A percentile compares a stretch with the other conserved stretches of the same genome.
Evolutionary conservation across 1,140 invertebrate genomes (phyloP).

Genomic region (Drosophila ananassae): DNA sequence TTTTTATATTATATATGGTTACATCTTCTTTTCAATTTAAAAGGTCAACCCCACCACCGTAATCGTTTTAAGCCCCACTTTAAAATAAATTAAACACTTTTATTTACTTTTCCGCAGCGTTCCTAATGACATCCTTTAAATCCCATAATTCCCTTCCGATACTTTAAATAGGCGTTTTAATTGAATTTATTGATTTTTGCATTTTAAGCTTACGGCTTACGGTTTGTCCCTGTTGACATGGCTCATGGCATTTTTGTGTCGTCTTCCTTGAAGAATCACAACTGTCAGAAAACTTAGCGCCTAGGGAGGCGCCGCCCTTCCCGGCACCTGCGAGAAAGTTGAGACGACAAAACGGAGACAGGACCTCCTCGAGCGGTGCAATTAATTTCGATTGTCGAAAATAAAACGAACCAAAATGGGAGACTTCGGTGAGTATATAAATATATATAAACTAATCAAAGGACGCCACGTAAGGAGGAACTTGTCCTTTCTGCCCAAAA

Average conservation of each 20-base stretch:
- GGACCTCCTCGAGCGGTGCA: constrained; percentile 44
- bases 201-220: constrained; percentile 34
- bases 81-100: constrained; percentile 32
- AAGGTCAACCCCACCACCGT: not conserved
- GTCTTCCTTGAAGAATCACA: not conserved
- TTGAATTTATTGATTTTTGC: constrained; percentile 61
- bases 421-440: not conserved
- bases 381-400: constrained; percentile 70
- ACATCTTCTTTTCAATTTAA: constrained; percentile 9
- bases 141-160: constrained; percentile 27
- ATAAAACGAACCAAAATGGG: constrained; percentile 39
- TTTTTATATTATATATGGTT: no score
- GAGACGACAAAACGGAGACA: constrained; percentile 30
- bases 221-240: constrained; percentile 17
- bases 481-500: constrained; percentile 37
- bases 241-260: constrained; percentile 7
- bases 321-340: constrained; percentile 47
- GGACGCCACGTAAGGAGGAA: constrained; percentile 34
- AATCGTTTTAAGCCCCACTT: constrained; percentile 18
- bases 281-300: constrained; percentile 5
- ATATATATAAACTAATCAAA: constrained; percentile 63
- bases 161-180: constrained; percentile 50
- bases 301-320: constrained; percentile 27
- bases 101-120: not conserved
- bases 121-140: constrained; percentile 22